Base-by-base conservation (phyloP, 2,888 invertebrate species). In the Brenthis hecate region DNA sequence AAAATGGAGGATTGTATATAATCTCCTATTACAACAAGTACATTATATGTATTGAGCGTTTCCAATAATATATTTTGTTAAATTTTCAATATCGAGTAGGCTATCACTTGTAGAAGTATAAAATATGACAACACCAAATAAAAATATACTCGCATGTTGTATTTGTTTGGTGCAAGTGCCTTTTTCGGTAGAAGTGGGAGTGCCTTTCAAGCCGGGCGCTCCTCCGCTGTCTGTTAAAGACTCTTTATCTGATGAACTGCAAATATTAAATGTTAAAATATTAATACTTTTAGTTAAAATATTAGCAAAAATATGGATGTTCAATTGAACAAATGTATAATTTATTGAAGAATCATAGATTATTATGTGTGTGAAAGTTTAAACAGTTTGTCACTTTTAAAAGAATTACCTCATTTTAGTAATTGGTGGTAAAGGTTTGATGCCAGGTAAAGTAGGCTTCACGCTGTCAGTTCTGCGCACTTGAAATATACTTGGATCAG, bases 401-500 rank as follows among this genome's bases (percentile, higher is more conserved):
- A 13, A 13, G 2, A 19, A 36, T 78, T 85, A 95, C 95, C 94
- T 94, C 89, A 94, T 92, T 86, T 95, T 95, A 56, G 94, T 94
- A 67, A 94, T 91, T 69, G 93, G 91, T 3, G 94, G 91, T 62
- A 93, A 81, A 1, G 92, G 92, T 78, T 94, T 94, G 68, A 92
- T 92, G 2, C 89, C 89, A 11, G 92, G 85, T 13, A 91, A 75
- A 0, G 83, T 73, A 13, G 85, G 88, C 72, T 90, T 91, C 0
- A 80, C 69, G 0, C 83, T 64, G 50, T 91, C 91, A 0, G 84
- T 62, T 74, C 88, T 91, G 0, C 89, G 84, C 0, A 85, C 79
- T 82, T 96, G 96, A 77, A 97, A 95, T 68, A 97, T 93, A 81
- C 96, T 97, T 0, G 97, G 96, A 82, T 97, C 97, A 0, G 96